These are phyloP conservation scores for Beris chalybata DNA, from an alignment of 2,888 invertebrate genomes.

Conservation along the genomic window DNA sequence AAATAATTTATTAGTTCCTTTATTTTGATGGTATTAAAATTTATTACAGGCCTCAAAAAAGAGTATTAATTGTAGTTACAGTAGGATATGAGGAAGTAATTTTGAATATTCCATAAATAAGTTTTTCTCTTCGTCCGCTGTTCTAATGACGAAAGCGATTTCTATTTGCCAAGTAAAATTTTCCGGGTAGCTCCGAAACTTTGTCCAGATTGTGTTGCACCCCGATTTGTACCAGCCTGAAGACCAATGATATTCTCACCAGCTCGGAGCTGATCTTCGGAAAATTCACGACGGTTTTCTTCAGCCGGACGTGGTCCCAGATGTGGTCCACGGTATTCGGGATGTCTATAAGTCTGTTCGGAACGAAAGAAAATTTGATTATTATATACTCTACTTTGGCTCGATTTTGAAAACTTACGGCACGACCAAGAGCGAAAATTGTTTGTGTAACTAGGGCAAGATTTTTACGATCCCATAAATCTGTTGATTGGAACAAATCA, in stretches of 20 bases:
- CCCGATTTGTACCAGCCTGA: conserved; percentile 84
- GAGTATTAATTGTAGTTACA: no score
- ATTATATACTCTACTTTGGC: not conserved
- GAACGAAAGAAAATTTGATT: no score
- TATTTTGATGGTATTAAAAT: no score
- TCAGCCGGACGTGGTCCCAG: conserved; percentile 86
- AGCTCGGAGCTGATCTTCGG: conserved; percentile 78
- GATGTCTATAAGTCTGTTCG: conserved; percentile 73
- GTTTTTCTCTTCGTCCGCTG: no score
- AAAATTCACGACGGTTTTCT: conserved; percentile 79
- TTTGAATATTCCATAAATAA: no score
- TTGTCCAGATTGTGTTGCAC: conserved; percentile 83
- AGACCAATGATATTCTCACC: conserved; percentile 83
- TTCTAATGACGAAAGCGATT: no score
- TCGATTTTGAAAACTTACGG: conserved; percentile 59
- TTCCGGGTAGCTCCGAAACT: conserved; percentile 83
- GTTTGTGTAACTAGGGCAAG: conserved; percentile 85
- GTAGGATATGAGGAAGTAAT: no score
- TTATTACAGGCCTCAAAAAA: no score
- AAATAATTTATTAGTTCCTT: no score
- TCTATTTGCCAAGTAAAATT: conserved; percentile 77
- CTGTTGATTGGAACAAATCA: conserved; percentile 89
- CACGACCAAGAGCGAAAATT: conserved; percentile 84
- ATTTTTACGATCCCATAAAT: conserved; percentile 89
- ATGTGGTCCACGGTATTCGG: conserved; percentile 80